These are phyloP conservation scores for Notothenia coriiceps DNA, from an alignment of 2,113 vertebrate species.

Conservation along the genomic window DNA sequence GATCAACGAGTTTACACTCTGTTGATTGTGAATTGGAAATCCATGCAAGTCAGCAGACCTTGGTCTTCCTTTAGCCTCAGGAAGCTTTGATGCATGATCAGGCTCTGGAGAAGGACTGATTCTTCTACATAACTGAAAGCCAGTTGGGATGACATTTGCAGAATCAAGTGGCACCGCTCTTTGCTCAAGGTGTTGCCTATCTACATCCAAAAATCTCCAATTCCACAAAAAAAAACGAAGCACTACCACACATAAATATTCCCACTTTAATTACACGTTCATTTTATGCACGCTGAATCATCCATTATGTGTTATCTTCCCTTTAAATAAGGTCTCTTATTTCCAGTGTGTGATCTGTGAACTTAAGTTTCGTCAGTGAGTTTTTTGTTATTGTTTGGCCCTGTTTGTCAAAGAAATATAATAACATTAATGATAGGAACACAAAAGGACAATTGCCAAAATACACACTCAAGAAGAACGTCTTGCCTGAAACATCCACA, in stretches of 20 bases:
- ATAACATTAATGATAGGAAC: slow-evolving; percentile 5
- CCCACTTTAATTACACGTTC: slow-evolving; percentile 15
- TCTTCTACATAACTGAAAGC: slow-evolving; percentile 41
- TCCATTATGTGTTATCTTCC: slow-evolving; percentile 20
- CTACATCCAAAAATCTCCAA: slow-evolving; percentile 5
- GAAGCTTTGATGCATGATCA: slow-evolving; percentile 52
- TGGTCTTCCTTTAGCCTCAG: slow-evolving; percentile 35
- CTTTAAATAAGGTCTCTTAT: slow-evolving; percentile 1
- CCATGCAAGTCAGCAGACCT: slow-evolving; percentile 50
- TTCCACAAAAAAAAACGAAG: slow-evolving; percentile 6
- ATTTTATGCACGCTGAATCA: slow-evolving; percentile 30
- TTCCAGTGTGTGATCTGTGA: slow-evolving; percentile 10
- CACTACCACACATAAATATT: slow-evolving; percentile 3
- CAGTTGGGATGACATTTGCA: slow-evolving; percentile 34
- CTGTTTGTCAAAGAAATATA: neutral
- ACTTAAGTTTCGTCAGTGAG: neutral
- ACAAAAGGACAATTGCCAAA: neutral
- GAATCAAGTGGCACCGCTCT: slow-evolving; percentile 29
- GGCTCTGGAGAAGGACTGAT: slow-evolving; percentile 56
- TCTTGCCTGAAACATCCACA: too few relatives aligned
- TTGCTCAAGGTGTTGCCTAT: slow-evolving; percentile 39
- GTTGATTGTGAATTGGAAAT: slow-evolving; percentile 46
- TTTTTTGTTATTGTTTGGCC: neutral
- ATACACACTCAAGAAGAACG: too few relatives aligned
- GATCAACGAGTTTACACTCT: slow-evolving; percentile 33